phyloP scores from a whole-genome alignment of 2,797 vertebrate species.

The Syngnathus acus region DNA sequence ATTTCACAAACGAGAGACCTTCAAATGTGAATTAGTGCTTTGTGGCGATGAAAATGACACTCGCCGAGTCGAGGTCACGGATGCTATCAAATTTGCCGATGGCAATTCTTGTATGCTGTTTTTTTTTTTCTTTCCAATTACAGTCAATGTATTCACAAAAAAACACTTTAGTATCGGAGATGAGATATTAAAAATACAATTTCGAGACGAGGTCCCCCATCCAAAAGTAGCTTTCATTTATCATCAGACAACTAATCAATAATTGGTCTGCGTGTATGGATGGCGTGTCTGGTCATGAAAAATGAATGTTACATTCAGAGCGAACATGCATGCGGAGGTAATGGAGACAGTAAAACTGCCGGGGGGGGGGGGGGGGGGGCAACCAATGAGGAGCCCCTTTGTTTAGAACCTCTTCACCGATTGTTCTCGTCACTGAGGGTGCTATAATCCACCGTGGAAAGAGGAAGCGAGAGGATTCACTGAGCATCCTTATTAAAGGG shows the following conservation, averaged over 20 bases:
- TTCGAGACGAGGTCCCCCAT: background rate
- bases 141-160: background rate
- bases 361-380: conserved; percentile 20
- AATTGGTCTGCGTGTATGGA: conserved; percentile 18
- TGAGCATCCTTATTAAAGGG: conserved; percentile 69
- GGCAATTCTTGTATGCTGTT: background rate
- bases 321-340: conserved; percentile 16
- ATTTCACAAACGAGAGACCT: no score
- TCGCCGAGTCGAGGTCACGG: background rate
- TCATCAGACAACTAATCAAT: conserved; percentile 49
- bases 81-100: background rate
- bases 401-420: conserved; percentile 53
- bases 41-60: no score
- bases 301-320: conserved; percentile 30
- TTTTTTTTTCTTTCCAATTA: background rate
- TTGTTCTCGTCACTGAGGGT: conserved; percentile 62
- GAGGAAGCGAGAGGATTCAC: conserved; percentile 62
- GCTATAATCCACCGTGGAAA: conserved; percentile 66
- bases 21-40: no score
- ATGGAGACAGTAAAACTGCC: conserved; percentile 18
- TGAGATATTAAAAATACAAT: background rate
- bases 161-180: background rate
- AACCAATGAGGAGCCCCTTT: conserved; percentile 58
- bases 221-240: conserved; percentile 14
- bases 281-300: conserved; percentile 46